Percentiles rank a stretch among this genome's conserved stretches.
These are phyloP conservation scores for Hydractinia echinata DNA, from an alignment of 30 jellyfish, hydroid and myxozoan genomes.

Conservation along the genomic window DNA sequence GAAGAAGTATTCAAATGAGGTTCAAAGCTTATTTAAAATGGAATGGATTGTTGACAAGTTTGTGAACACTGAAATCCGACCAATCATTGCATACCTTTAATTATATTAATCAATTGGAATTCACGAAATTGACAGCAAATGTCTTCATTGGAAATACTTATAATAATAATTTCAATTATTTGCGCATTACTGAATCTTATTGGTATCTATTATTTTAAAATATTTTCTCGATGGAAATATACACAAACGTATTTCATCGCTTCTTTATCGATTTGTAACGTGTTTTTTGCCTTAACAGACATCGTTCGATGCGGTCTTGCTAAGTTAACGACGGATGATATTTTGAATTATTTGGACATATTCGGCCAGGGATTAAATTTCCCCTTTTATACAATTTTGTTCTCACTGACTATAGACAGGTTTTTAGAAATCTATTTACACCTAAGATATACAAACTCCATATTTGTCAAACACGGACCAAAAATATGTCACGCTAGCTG, in stretches of 20 bases:
- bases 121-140: too few relatives aligned
- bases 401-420: background rate
- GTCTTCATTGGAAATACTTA: too few relatives aligned
- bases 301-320: background rate
- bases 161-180: too few relatives aligned
- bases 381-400: background rate
- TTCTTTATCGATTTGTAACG: background rate
- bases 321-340: background rate
- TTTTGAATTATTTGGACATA: background rate
- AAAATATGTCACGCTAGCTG: slow-evolving; percentile 1
- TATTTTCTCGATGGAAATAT: too few relatives aligned
- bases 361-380: slow-evolving; percentile 6
- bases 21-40: too few relatives aligned
- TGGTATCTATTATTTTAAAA: too few relatives aligned
- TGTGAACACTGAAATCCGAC: too few relatives aligned
- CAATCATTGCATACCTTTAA: too few relatives aligned
- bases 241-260: background rate
- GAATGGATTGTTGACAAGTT: too few relatives aligned
- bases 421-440: background rate
- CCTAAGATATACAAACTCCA: background rate
- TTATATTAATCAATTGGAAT: too few relatives aligned
- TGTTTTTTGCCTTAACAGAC: background rate
- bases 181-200: too few relatives aligned
- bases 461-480: background rate
- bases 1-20: too few relatives aligned